These are phyloP conservation scores for Cylloceria caligata DNA, from an alignment of 2,888 invertebrate genomes.

Conservation along the genomic window DNA sequence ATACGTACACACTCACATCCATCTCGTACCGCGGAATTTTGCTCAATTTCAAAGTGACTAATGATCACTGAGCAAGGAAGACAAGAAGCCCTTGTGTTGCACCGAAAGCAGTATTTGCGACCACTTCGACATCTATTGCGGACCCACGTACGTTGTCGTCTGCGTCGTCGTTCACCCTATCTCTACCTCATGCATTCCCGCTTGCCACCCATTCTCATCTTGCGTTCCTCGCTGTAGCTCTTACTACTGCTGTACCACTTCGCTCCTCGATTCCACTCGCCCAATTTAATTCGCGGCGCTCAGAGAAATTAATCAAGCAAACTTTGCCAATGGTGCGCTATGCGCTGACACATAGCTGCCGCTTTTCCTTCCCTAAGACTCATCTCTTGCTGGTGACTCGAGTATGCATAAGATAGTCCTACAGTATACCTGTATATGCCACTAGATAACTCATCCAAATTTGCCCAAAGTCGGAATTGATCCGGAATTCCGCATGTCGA, in stretches of 20 bases:
- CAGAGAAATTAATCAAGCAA: slow-evolving; percentile 73
- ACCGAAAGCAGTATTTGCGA: slow-evolving; percentile 35
- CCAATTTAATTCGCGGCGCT: slow-evolving; percentile 67
- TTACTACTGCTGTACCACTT: slow-evolving; percentile 1
- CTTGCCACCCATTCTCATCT: neutral
- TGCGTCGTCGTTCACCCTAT: slow-evolving; percentile 16
- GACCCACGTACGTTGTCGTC: slow-evolving; percentile 37
- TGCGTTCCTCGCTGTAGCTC: neutral
- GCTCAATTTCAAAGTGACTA: slow-evolving; percentile 58
- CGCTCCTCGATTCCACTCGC: slow-evolving; percentile 40
- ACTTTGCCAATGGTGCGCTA: slow-evolving; percentile 69
- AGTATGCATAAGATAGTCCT: neutral
- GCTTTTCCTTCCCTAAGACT: slow-evolving; percentile 25
- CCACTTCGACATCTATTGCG: slow-evolving; percentile 61
- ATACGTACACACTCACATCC: neutral
- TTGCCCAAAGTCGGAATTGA: slow-evolving; percentile 45
- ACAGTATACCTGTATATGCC: slow-evolving; percentile 16
- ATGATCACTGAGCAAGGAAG: slow-evolving; percentile 25
- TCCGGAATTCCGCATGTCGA: slow-evolving; percentile 47
- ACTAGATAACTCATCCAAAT: slow-evolving; percentile 51
- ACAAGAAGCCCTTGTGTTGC: slow-evolving; percentile 20
- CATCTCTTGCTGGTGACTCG: slow-evolving; percentile 23
- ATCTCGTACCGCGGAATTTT: slow-evolving; percentile 17
- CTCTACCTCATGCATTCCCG: neutral
- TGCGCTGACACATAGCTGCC: slow-evolving; percentile 63